These are phyloP conservation scores for Anagyrus pseudococci DNA, from an alignment of 2,888 invertebrate genomes.

Conservation along the genomic window DNA sequence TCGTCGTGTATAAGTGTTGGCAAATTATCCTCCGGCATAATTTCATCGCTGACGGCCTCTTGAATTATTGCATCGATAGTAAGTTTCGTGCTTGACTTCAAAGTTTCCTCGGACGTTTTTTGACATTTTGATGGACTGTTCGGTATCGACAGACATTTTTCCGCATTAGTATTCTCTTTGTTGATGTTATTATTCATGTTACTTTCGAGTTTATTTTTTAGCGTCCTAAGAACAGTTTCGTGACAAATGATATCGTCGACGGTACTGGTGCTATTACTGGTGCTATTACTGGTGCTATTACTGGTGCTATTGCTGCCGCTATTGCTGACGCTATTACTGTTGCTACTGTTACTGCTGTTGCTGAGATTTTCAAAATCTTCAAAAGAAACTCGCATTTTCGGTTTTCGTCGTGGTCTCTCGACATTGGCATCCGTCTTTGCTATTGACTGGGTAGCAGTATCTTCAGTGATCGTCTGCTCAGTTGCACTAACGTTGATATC, in stretches of 20 bases:
- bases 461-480: background rate
- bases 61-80: background rate
- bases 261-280: no score
- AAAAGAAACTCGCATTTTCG: background rate
- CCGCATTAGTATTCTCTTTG: background rate
- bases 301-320: no score
- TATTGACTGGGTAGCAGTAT: background rate
- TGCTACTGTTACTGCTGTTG: no score
- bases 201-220: conserved; percentile 17
- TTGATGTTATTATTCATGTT: conserved; percentile 27
- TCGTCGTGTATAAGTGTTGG: no score
- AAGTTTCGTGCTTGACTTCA: background rate
- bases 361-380: background rate
- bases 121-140: background rate
- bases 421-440: no score
- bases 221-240: conserved; percentile 1
- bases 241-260: background rate
- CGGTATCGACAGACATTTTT: conserved; percentile 3
- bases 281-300: no score
- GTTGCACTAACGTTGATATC: conserved; percentile 4
- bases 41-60: background rate
- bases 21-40: background rate
- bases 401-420: background rate
- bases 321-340: no score
- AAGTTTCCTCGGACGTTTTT: no score